Evolutionary conservation across 2,797 vertebrate species (phyloP).

Genomic region (Danio jaintianensis): DNA sequence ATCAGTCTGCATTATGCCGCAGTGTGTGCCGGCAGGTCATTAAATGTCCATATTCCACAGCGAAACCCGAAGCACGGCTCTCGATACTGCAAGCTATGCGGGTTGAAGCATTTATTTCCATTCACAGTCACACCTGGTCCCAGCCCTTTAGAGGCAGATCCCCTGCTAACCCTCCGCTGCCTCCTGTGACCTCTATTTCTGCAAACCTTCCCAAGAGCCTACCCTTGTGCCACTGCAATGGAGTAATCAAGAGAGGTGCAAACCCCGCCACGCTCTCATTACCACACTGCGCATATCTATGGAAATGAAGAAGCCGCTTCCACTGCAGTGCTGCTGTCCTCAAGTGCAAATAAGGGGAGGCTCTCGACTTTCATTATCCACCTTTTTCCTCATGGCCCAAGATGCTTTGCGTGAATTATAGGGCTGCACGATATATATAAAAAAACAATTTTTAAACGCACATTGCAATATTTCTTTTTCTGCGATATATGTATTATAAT

Average conservation of each 20-base stretch:
- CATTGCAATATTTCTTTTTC: too few species aligned
- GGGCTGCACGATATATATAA: too few species aligned
- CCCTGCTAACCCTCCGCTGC: conserved; percentile 28
- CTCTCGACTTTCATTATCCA: neutral
- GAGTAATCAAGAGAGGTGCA: conserved; percentile 48
- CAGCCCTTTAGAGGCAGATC: conserved; percentile 29
- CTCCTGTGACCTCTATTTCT: conserved; percentile 45
- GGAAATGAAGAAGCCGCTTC: conserved; percentile 37
- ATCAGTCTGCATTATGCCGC: neutral
- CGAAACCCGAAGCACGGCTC: conserved; percentile 16
- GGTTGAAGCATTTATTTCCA: conserved; percentile 32
- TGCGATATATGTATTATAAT: too few species aligned
- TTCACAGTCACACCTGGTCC: conserved; percentile 26
- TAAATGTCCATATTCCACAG: conserved; percentile 4
- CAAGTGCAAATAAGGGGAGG: neutral
- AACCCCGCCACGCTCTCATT: conserved; percentile 47
- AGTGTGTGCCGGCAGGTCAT: neutral
- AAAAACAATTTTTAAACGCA: too few species aligned
- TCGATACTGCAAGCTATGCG: conserved; percentile 6
- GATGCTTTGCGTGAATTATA: too few species aligned
- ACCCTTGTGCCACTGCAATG: conserved; percentile 43
- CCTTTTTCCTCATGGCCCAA: too few species aligned
- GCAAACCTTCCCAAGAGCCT: conserved; percentile 45
- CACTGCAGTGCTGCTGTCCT: conserved; percentile 49
- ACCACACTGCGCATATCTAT: conserved; percentile 48